phyloP scores from a whole-genome alignment of 2,888 invertebrate species.

The Synanthedon vespiformis region DNA sequence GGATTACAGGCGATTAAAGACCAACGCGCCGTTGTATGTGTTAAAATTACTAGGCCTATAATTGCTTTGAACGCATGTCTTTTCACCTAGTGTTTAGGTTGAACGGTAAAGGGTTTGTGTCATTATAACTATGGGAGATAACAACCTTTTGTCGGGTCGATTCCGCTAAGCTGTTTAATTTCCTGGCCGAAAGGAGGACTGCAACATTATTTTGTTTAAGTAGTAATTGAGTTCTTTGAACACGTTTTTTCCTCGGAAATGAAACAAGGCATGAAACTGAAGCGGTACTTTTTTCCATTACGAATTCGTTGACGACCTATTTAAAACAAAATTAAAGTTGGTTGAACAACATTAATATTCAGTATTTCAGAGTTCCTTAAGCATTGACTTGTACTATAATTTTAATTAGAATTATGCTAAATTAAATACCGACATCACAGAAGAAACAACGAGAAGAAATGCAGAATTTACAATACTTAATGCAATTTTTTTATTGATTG shows the following conservation, averaged over 20 bases:
- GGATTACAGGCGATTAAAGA: constrained; percentile 34
- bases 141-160: constrained; percentile 43
- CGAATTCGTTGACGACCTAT: constrained; percentile 1
- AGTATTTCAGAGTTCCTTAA: too few species aligned
- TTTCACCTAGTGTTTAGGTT: constrained; percentile 38
- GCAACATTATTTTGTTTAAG: constrained; percentile 62
- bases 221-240: constrained; percentile 62
- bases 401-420: too few species aligned
- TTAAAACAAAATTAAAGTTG: not conserved
- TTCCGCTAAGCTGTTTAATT: constrained; percentile 61
- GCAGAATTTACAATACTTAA: too few species aligned
- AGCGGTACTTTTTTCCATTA: constrained; percentile 1
- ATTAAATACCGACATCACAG: too few species aligned
- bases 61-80: constrained; percentile 44
- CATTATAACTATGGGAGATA: constrained; percentile 57
- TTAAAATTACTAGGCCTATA: constrained; percentile 42
- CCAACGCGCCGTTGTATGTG: constrained; percentile 34
- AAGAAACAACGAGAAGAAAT: too few species aligned
- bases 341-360: too few species aligned
- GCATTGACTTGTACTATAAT: too few species aligned
- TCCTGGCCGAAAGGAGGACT: constrained; percentile 56
- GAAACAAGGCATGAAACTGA: constrained; percentile 34
- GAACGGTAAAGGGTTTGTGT: constrained; percentile 33
- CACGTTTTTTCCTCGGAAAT: constrained; percentile 59
- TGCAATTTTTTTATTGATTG: too few species aligned